Evolutionary conservation across 1,140 invertebrate species (phyloP).

Genomic region (Pinna nobilis): DNA sequence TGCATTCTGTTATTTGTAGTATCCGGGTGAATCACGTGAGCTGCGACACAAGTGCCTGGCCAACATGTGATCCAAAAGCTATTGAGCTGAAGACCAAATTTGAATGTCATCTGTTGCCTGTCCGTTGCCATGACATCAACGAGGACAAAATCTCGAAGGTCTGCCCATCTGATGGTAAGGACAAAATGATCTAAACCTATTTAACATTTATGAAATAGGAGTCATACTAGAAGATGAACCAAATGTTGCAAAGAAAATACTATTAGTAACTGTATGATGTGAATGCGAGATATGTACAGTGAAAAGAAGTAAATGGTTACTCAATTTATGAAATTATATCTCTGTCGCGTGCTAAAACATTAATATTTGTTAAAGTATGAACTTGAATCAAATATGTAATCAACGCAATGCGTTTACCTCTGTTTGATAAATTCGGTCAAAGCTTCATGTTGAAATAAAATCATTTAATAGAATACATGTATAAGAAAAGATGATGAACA

Average conservation of each 20-base stretch:
- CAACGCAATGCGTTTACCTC: no score
- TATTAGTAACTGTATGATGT: no score
- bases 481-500: no score
- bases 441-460: no score
- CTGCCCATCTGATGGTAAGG: constrained; percentile 37
- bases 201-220: neutral
- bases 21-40: constrained; percentile 38
- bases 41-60: constrained; percentile 37
- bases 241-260: neutral
- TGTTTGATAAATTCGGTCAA: no score
- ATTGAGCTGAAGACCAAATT: constrained; percentile 41
- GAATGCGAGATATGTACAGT: no score
- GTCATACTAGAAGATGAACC: neutral
- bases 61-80: constrained; percentile 35
- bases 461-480: no score
- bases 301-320: no score
- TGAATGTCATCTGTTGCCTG: constrained; percentile 39
- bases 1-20: constrained; percentile 5
- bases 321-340: no score
- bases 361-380: no score
- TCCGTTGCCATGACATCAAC: constrained; percentile 37
- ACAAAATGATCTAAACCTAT: neutral
- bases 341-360: no score
- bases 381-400: no score
- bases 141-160: constrained; percentile 23